phyloP scores from a whole-genome alignment of 1,140 invertebrate species.

The Hetaerina americana region DNA sequence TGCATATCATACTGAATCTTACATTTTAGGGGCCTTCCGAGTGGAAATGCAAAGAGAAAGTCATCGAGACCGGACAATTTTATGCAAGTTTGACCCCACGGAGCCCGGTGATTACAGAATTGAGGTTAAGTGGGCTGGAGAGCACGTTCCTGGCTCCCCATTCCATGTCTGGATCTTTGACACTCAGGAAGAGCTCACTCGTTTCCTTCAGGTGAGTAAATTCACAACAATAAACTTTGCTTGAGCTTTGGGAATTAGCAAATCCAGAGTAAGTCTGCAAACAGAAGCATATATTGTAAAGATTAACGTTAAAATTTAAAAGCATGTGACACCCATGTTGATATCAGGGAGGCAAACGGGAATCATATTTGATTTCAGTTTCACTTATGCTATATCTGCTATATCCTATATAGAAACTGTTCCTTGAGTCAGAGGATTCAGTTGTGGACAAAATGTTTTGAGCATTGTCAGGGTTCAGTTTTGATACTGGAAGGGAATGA shows the following conservation, averaged over 20 bases:
- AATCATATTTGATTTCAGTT: too few species aligned
- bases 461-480: too few species aligned
- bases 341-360: too few species aligned
- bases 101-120: slow-evolving; percentile 97
- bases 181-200: slow-evolving; percentile 84
- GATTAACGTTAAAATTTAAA: slow-evolving; percentile 5
- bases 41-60: slow-evolving; percentile 99
- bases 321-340: too few species aligned
- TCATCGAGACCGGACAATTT: slow-evolving; percentile 93
- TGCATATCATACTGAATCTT: too few species aligned
- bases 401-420: too few species aligned
- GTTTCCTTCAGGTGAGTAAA: slow-evolving; percentile 30
- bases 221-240: too few species aligned
- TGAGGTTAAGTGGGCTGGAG: slow-evolving; percentile 95
- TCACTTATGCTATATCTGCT: too few species aligned
- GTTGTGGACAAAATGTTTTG: too few species aligned
- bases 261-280: background rate
- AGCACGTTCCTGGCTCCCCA: slow-evolving; percentile 92
- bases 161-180: slow-evolving; percentile 99
- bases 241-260: slow-evolving; percentile 1
- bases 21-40: slow-evolving; percentile 69
- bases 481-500: too few species aligned
- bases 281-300: too few species aligned
- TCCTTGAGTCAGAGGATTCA: too few species aligned
- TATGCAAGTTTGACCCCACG: slow-evolving; percentile 93